Conservation (phyloP, 2,888 invertebrate genomes). For the Minunthozetes semirufus region DNA sequence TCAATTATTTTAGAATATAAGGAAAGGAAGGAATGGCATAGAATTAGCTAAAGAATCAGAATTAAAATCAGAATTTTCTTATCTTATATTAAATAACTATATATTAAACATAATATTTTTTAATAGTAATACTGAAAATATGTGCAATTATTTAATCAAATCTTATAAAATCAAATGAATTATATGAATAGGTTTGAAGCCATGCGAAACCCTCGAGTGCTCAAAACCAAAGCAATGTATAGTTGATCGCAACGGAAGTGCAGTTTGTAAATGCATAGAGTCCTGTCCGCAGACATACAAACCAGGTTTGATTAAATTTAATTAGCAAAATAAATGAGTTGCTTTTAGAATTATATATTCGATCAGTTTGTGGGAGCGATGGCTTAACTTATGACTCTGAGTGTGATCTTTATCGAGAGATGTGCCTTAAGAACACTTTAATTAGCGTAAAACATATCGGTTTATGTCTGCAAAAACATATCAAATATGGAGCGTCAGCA, state of each 20-base stretch:
- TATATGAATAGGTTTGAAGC: conserved; percentile 50
- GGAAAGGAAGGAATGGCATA: too few species aligned
- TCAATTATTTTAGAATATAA: too few species aligned
- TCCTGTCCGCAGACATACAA: conserved; percentile 60
- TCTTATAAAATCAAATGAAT: too few species aligned
- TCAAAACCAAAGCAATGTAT: conserved; percentile 63
- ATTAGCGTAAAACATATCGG: conserved; percentile 57
- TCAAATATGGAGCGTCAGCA: too few species aligned
- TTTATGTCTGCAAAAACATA: conserved; percentile 51
- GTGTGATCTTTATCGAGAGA: conserved; percentile 51
- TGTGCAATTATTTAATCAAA: too few species aligned
- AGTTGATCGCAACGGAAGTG: conserved; percentile 57
- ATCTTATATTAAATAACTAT: too few species aligned
- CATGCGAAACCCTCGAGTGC: conserved; percentile 62
- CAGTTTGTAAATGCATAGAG: conserved; percentile 67
- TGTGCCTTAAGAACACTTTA: conserved; percentile 52
- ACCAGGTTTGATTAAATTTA: too few species aligned
- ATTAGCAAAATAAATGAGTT: background rate
- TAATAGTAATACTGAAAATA: too few species aligned
- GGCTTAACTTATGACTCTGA: conserved; percentile 53
- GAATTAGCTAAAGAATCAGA: too few species aligned
- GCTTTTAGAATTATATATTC: background rate
- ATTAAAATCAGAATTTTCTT: too few species aligned
- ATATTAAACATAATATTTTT: too few species aligned
- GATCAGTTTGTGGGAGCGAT: conserved; percentile 51